A percentile compares a stretch with the other conserved stretches of the same genome.
phyloP scores from a whole-genome alignment of 2,888 invertebrate species.

The Caradrina clavipalpis region DNA sequence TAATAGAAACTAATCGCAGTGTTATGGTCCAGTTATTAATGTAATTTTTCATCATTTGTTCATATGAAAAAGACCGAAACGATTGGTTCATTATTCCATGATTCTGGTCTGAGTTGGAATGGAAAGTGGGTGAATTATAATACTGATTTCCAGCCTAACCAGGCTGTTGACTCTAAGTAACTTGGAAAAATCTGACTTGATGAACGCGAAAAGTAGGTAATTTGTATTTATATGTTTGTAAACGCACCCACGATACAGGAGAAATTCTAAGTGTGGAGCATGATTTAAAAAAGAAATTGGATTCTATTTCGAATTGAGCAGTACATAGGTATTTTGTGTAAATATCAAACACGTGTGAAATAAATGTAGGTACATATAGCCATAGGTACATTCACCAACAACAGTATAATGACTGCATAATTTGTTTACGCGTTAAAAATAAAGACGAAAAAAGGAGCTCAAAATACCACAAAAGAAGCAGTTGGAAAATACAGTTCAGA shows the following conservation, averaged over 20 bases:
- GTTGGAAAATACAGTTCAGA: not conserved
- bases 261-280: too few species aligned
- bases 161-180: not conserved
- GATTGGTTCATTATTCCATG: constrained; percentile 21
- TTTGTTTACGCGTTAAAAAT: constrained; percentile 26
- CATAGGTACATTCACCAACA: constrained; percentile 10
- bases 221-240: not conserved
- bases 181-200: constrained; percentile 12
- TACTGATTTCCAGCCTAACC: constrained; percentile 18
- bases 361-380: not conserved
- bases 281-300: too few species aligned
- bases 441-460: constrained; percentile 12
- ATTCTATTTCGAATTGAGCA: not conserved
- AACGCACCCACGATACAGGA: too few species aligned
- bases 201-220: constrained; percentile 21
- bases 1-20: constrained; percentile 38
- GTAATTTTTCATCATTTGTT: constrained; percentile 28
- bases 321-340: not conserved
- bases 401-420: not conserved
- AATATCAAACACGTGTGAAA: not conserved
- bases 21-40: constrained; percentile 28
- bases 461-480: constrained; percentile 13
- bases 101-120: constrained; percentile 1
- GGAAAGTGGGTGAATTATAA: constrained; percentile 11
- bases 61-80: constrained; percentile 28